Evolutionary conservation across 2,113 vertebrate species (phyloP), one percentile per base, ranked within the genome.

Genomic region (Neoarius graeffei): DNA sequence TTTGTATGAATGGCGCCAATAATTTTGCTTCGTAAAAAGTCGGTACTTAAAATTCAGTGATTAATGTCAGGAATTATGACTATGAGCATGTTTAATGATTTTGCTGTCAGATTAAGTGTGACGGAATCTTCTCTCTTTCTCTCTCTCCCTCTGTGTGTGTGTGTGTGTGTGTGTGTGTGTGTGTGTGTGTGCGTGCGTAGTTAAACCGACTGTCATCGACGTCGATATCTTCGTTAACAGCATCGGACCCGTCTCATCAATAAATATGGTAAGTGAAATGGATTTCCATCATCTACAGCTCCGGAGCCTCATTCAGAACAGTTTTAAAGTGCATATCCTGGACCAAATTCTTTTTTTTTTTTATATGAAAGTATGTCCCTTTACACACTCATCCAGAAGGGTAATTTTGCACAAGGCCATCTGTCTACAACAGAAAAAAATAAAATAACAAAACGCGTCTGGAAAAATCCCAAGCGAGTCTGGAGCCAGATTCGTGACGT

Each of bases 171-270:
- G 71, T 74, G 76, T 79, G 74, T 77, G 74, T 77, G 50, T 79
- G 76, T 79, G 76, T 27, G 76, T 27, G 14, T 27, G 76, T 79
- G n/a, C n/a, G 74, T 56, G 25, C 27, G 74, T 96, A 99, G 98
- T 96, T 86, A 98, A 97, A 93, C 97, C 98, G 5, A 99, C 97
- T 0, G 94, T 99, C 66, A 97, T 99, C 73, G 97, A 98, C 57
- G 98, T 99, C 42, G 98, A 98, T 94, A 98, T 98, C 93, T 98
- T 96, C 83, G 97, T 99, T 88, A 99, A 99, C 95, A 99, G 98
- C 94, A 99, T 99, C 54, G 98, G 98, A 54, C 98, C 98, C 0
- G 97, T 99, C 85, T 99, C 98, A 2, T 99, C 98, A 48, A 99
- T 99, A 94, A 97, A 99, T 92, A 99, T 99, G 98, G 98, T 99